phyloP scores from a whole-genome alignment of 2,888 invertebrate species.

The Drosophila neonasuta region DNA sequence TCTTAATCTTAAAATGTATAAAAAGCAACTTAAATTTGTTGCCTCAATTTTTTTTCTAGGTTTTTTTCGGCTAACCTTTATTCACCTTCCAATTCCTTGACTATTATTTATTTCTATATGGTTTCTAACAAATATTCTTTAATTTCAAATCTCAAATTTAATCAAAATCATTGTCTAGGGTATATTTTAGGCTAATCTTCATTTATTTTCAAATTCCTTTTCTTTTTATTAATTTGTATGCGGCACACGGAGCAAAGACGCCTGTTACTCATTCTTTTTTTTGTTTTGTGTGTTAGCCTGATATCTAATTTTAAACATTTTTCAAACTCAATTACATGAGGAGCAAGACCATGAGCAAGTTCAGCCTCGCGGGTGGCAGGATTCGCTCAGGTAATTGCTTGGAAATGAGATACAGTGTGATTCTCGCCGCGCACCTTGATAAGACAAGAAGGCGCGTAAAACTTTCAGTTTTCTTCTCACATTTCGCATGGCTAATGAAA shows the following conservation, averaged over 20 bases:
- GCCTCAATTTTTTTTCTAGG: no score
- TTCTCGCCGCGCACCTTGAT: slow-evolving; percentile 1
- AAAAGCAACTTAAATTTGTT: no score
- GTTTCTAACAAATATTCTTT: no score
- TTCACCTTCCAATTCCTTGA: no score
- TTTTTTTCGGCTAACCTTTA: no score
- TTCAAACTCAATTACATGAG: slow-evolving; percentile 68
- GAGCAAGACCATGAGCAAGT: slow-evolving; percentile 4
- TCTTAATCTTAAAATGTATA: no score
- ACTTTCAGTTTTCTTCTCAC: slow-evolving; percentile 51
- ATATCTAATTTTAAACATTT: slow-evolving; percentile 68
- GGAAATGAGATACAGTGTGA: slow-evolving; percentile 56
- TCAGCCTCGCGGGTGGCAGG: slow-evolving; percentile 19
- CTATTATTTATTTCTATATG: no score
- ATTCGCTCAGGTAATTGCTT: slow-evolving; percentile 63
- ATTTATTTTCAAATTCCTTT: not conserved
- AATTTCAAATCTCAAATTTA: no score
- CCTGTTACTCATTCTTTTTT: slow-evolving; percentile 17
- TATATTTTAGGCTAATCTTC: slow-evolving; percentile 3
- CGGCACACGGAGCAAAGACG: slow-evolving; percentile 31
- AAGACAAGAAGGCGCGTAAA: slow-evolving; percentile 18
- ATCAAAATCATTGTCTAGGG: not conserved
- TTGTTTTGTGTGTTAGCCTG: slow-evolving; percentile 12
- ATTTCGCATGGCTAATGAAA: slow-evolving; percentile 60
- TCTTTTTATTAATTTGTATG: slow-evolving; percentile 47